Base-by-base conservation (phyloP, 1,140 invertebrate species). In the Cherax destructor region DNA sequence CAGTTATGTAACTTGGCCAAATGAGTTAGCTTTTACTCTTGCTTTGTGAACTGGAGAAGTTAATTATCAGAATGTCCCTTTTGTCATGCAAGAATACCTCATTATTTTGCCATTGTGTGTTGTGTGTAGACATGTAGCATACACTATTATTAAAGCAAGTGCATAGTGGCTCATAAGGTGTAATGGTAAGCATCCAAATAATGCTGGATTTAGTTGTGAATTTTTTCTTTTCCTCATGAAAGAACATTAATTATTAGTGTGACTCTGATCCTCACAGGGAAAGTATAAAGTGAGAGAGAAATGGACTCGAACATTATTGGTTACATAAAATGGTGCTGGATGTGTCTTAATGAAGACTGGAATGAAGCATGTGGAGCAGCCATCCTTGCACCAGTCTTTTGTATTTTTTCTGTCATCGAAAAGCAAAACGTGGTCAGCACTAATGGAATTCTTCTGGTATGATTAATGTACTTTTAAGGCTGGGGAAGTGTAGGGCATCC, bases 51-150 rank as follows among this genome's bases (percentile, higher is more conserved):
- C 85, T 86, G 85, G 85, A 86, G 85, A 81, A 89, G 78, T 81
- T 83, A 47, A 56, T 56, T 83, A 74, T 74, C 69, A 74, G 69
- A 30, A n/a, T 76, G 79, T 81, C 87, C 69, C 79, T 50, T 83
- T 89, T 89, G 87, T 89, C 78, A 81, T 89, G 78, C 87, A 80
- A 89, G 65, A 76, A 69, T 88, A 88, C 78, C 86, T 88, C 79
- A 89, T 83, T 89, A 83, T 83, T 86, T 89, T 89, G 79, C 87
- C 79, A 83, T 89, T 89, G 56, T 89, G 72, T 83, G 79, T 89
- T 74, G n/a, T 89, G 61, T 83, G 79, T 89, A 89, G 87, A 89
- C 80, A 41, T 81, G 74, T 86, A 86, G 85, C 76, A 59, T 83
- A 83, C 30, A 65, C 77, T 80, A 83, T 76, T 49, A 76, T 86